phyloP scores from a whole-genome alignment of 53 echinoderm and acorn worm genomes.

The Stichopus horrens region DNA sequence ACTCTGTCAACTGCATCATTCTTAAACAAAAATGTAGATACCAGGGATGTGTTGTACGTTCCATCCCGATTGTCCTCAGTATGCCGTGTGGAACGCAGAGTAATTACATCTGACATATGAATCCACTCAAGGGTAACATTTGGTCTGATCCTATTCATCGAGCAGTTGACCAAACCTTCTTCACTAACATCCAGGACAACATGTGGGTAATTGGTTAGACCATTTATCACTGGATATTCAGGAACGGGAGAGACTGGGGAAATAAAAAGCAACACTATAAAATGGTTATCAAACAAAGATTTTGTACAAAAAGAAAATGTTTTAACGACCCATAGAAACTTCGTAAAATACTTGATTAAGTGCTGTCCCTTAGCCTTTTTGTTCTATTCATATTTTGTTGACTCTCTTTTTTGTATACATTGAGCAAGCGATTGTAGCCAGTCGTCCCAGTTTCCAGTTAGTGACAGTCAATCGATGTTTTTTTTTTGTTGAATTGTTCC shows the following conservation, averaged over 20 bases:
- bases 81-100: neutral
- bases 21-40: neutral
- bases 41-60: neutral
- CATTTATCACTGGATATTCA: neutral
- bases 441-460: too few species aligned
- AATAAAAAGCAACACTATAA: too few species aligned
- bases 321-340: too few species aligned
- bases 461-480: too few species aligned
- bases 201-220: neutral
- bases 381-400: too few species aligned
- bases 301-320: too few species aligned
- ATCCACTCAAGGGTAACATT: neutral
- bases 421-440: too few species aligned
- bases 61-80: neutral
- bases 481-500: too few species aligned
- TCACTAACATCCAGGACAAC: neutral
- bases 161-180: neutral
- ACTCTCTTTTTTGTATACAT: too few species aligned
- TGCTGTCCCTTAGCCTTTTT: too few species aligned
- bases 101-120: neutral
- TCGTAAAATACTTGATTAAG: too few species aligned
- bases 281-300: too few species aligned
- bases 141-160: neutral
- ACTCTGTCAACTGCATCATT: neutral
- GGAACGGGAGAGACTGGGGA: neutral